phyloP scores from a whole-genome alignment of 1,140 invertebrate species.

The Leptinotarsa defecta region DNA sequence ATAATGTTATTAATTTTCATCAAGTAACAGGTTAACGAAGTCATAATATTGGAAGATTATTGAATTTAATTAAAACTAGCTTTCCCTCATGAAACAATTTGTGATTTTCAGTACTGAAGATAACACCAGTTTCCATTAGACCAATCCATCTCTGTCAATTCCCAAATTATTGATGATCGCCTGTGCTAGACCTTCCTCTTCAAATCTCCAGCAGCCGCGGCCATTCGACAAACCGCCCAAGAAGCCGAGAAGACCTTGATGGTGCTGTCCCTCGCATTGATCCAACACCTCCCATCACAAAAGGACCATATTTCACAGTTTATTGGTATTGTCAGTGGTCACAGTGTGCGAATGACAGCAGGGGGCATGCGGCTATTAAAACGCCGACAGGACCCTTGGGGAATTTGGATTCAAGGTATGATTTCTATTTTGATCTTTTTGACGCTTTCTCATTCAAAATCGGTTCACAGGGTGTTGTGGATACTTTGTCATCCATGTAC shows the following conservation, averaged over 20 bases:
- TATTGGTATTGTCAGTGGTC: conserved; percentile 27
- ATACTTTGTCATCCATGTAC: no score
- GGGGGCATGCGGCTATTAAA: conserved; percentile 5
- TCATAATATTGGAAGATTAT: no score
- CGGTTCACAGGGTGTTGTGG: no score
- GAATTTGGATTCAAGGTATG: background rate
- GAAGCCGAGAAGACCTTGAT: conserved; percentile 25
- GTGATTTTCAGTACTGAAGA: no score
- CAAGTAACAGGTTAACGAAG: no score
- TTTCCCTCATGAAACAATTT: no score
- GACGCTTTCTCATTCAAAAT: no score
- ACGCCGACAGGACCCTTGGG: background rate
- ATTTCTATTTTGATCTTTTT: no score
- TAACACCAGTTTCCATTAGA: no score
- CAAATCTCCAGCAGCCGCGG: background rate
- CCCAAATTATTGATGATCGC: background rate
- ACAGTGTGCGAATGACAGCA: conserved; percentile 14
- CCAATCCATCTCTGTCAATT: no score
- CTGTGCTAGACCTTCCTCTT: conserved; percentile 14
- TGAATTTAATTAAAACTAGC: no score
- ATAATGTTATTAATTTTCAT: no score
- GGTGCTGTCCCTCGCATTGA: conserved; percentile 19
- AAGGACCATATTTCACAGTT: conserved; percentile 29
- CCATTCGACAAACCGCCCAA: conserved; percentile 23
- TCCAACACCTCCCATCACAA: conserved; percentile 27